Base-by-base conservation (phyloP, 2,888 invertebrate genomes). In the Chrysotoxum bicinctum region DNA sequence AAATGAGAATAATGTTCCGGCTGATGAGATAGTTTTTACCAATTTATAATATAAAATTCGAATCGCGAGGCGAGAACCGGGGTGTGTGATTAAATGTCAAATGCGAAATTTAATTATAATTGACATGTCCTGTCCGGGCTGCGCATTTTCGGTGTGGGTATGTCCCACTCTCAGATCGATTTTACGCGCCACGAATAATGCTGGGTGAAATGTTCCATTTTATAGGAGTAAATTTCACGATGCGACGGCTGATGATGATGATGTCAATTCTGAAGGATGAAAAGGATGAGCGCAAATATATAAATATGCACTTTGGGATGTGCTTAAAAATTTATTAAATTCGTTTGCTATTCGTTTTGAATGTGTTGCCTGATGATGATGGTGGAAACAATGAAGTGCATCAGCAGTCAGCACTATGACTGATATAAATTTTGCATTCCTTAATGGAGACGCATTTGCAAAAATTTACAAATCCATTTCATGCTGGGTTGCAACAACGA, bases 1-100 rank as follows among this genome's bases (percentile, higher is more conserved):
- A 56, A 85, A 77, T 81, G 85, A 73, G 73, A 81, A 85, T 85
- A 77, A 81, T 85, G 81, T 81, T 77, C 73, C 85, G 81, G 81
- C 69, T 85, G 85, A 85, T 81, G 85, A 73, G 85, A 81, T 76
- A 81, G 81, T 85, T 81, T 81, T 85, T 54, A 52, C 62, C 72
- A 68, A 64, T 45, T 30, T 26, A 21, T 45, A 32, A 56, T 32
- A 32, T 56, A 6, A 32, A 35, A 35, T 56, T 32, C 32, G 56
- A 19, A 35, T 35, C 19, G 1, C 12, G 10, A 19, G 16, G 52
- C 16, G 19, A 37, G n/a, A 21, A 2, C 3, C 12, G 10, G 62
- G 14, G 30, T 30, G 16, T 35, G 45, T 37, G 70, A 62, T 81
- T 81, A 76, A 85, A 76, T 76, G 73, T 76, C 69, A 76, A 73